These are phyloP conservation scores for Pitangus sulphuratus DNA, from an alignment of 2,797 vertebrate species.

Conservation along the genomic window DNA sequence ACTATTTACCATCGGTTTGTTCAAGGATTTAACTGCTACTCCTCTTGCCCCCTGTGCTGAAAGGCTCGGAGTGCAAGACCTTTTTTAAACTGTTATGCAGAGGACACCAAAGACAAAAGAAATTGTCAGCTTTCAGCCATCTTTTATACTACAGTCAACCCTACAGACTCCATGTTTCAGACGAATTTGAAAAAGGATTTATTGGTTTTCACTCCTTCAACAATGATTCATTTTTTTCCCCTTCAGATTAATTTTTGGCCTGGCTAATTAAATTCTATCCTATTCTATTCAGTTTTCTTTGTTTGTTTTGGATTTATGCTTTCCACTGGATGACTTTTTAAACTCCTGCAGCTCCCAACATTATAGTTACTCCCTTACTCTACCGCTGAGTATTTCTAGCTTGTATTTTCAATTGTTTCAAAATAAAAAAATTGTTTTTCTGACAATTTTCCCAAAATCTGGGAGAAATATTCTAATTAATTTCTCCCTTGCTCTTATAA, in stretches of 20 bases:
- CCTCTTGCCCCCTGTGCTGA: background rate
- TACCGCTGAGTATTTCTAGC: background rate
- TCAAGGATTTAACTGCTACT: background rate
- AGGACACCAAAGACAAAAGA: background rate
- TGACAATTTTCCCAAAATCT: background rate
- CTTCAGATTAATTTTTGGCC: background rate
- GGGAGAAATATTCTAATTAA: background rate
- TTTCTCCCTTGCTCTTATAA: background rate
- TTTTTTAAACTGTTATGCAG: background rate
- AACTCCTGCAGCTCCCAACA: background rate
- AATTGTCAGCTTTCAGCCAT: background rate
- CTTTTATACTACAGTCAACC: background rate
- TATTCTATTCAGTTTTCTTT: background rate
- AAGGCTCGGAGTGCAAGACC: background rate
- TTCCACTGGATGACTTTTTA: background rate
- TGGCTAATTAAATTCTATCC: background rate
- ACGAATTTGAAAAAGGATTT: background rate
- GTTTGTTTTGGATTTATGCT: background rate
- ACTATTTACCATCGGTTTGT: background rate
- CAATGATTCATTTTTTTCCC: background rate
- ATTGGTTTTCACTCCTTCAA: background rate
- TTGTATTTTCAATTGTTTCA: background rate
- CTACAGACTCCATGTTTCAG: background rate
- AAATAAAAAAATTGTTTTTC: background rate
- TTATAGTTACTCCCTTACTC: background rate